These are phyloP conservation scores for Ptilodon capucinus DNA, from an alignment of 2,888 invertebrate genomes.

Conservation along the genomic window DNA sequence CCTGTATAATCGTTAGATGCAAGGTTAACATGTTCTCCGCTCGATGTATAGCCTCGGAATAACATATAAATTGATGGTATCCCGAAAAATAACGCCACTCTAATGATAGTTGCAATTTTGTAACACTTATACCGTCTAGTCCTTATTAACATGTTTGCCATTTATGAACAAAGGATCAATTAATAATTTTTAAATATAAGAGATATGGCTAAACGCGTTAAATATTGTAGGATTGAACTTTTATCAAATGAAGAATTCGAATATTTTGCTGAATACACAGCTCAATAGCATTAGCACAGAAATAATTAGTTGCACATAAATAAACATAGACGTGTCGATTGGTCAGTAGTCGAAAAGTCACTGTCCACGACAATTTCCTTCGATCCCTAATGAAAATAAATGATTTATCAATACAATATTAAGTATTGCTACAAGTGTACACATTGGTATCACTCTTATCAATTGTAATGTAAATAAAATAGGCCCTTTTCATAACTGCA, in stretches of 20 bases:
- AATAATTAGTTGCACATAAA: constrained; percentile 27
- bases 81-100: constrained; percentile 60
- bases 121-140: constrained; percentile 58
- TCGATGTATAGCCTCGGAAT: constrained; percentile 14
- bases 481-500: constrained; percentile 40
- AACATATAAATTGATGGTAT: constrained; percentile 60
- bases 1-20: constrained; percentile 26
- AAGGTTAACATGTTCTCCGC: constrained; percentile 8
- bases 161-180: constrained; percentile 43
- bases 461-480: constrained; percentile 53
- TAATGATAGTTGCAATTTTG: constrained; percentile 49
- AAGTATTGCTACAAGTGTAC: constrained; percentile 45
- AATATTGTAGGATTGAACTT: constrained; percentile 17
- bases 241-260: constrained; percentile 73
- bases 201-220: background rate
- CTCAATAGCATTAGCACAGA: constrained; percentile 55
- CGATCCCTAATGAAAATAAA: constrained; percentile 45
- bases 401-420: constrained; percentile 56
- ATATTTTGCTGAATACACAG: constrained; percentile 64
- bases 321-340: constrained; percentile 46
- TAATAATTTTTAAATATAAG: constrained; percentile 18
- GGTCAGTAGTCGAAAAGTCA: constrained; percentile 34
- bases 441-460: constrained; percentile 52
- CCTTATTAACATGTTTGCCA: constrained; percentile 74
- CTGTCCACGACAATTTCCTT: constrained; percentile 39